Percentiles rank a stretch among this genome's conserved stretches.
Evolutionary conservation across 2,888 invertebrate genomes (phyloP).

Genomic region (Torymus texanus): DNA sequence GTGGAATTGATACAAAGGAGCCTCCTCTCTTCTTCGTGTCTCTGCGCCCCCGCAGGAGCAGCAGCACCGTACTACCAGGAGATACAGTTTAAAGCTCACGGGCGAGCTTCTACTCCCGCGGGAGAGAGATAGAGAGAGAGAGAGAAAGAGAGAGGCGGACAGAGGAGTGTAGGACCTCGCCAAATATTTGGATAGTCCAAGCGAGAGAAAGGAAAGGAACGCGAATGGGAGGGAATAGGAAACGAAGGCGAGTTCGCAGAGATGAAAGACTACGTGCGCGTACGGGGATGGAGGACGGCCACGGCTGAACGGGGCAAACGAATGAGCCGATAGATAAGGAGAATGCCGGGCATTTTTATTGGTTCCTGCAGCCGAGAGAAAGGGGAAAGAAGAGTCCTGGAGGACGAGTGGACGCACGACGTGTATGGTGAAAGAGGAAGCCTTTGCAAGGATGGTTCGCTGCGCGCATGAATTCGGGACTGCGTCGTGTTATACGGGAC

Average conservation of each 20-base stretch:
- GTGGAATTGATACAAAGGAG: slow-evolving; percentile 63
- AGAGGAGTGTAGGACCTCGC: slow-evolving; percentile 65
- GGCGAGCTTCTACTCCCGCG: slow-evolving; percentile 55
- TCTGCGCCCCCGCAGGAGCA: slow-evolving; percentile 42
- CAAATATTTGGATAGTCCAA: slow-evolving; percentile 73
- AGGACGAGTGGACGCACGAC: not conserved
- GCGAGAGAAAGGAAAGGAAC: slow-evolving; percentile 52
- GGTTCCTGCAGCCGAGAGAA: slow-evolving; percentile 59
- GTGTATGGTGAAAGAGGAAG: not conserved
- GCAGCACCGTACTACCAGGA: slow-evolving; percentile 52
- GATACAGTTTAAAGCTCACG: slow-evolving; percentile 63
- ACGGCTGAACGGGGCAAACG: slow-evolving; percentile 59
- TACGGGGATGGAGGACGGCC: not conserved
- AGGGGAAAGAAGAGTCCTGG: not conserved
- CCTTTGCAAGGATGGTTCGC: slow-evolving; percentile 12
- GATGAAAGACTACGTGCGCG: slow-evolving; percentile 38
- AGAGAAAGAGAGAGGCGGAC: slow-evolving; percentile 16
- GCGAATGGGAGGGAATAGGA: slow-evolving; percentile 46
- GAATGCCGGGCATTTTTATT: slow-evolving; percentile 74
- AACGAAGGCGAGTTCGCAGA: slow-evolving; percentile 43
- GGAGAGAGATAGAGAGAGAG: slow-evolving; percentile 58
- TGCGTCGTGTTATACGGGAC: no score
- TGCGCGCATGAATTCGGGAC: not conserved
- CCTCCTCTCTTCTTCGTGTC: slow-evolving; percentile 34
- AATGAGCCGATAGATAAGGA: slow-evolving; percentile 71